Conservation (phyloP, 30 jellyfish, hydroid and myxozoan species). For the Aurelia sp. region DNA sequence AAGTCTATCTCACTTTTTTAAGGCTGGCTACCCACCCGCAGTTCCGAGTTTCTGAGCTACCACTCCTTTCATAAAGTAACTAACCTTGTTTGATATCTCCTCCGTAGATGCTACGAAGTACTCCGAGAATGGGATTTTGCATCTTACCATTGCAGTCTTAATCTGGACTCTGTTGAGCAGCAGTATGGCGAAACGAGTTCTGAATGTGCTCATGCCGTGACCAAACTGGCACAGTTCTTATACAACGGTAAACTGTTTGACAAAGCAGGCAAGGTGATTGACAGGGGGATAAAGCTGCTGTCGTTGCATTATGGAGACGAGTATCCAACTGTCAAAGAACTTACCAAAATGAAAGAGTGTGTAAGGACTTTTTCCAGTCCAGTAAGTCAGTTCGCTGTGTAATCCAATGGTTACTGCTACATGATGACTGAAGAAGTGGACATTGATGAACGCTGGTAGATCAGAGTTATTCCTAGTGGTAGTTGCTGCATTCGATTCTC, state of each 20-base stretch:
- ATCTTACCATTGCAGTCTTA: constrained; percentile 75
- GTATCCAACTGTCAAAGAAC: constrained; percentile 47
- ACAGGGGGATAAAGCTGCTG: constrained; percentile 64
- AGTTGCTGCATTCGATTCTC: no score
- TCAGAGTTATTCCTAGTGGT: no score
- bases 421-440: neutral
- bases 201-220: constrained; percentile 63
- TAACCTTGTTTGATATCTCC: no score
- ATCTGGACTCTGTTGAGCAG: constrained; percentile 64
- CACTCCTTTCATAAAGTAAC: no score
- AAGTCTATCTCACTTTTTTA: no score
- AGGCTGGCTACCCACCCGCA: no score
- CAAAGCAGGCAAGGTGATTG: constrained; percentile 63
- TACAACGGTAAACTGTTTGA: constrained; percentile 59
- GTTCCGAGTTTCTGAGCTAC: no score
- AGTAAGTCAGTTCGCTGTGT: constrained; percentile 59
- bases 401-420: neutral
- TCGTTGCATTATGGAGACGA: constrained; percentile 73
- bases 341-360: constrained; percentile 62
- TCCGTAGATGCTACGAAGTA: constrained; percentile 72
- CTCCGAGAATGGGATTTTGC: constrained; percentile 83
- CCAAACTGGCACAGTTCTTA: constrained; percentile 53
- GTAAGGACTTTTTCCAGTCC: constrained; percentile 58
- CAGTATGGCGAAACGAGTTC: constrained; percentile 73
- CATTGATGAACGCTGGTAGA: no score